Evolutionary conservation across 2,113 vertebrate species (phyloP), one percentile per base, ranked within the genome.

Genomic region (Nicator chloris): DNA sequence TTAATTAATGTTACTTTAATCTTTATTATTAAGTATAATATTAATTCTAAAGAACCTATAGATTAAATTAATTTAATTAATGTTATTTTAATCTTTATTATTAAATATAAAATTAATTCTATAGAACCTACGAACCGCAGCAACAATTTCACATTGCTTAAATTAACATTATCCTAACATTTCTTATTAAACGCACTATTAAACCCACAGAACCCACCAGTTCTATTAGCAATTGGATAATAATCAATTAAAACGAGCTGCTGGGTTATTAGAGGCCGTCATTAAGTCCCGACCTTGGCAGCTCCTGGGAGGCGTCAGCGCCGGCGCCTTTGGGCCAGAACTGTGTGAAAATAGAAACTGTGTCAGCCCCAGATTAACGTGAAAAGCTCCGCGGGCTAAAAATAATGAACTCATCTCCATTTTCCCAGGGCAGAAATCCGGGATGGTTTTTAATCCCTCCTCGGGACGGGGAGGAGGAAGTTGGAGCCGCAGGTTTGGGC

Each of bases 351-450:
- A 96, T 79, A 95, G 95, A 96, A 97, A 96, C 35, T 87, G 88
- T 95, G 96, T 94, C 97, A 97, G 78, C 31, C 66, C 65, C 59
- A 57, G 96, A 90, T 97, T 96, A 95, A 91, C 86, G 86, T 14
- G 30, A 20, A 83, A 85, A 94, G 73, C 88, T 92, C 93, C 21
- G 35, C 3, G 37, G 80, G 73, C 92, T 95, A 95, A 97, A 95
- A 96, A 92, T 96, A 96, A 93, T 33, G 10, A 94, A 90, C 90
- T 92, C 44, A 78, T 91, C 94, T 84, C 60, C 90, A 53, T 83
- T 83, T 64, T 59, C 88, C 82, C 60, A 24, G 18, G 5, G 76
- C 72, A 54, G 59, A 61, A 86, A 91, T 91, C 88, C n/a, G 60
- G 88, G 87, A 39, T 77, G 18, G 59, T 21, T 53, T 78, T 65